A percentile compares a stretch with the other conserved stretches of the same genome.
Evolutionary conservation across 2,888 invertebrate species (phyloP).

Genomic region (Leucophenga maculata): DNA sequence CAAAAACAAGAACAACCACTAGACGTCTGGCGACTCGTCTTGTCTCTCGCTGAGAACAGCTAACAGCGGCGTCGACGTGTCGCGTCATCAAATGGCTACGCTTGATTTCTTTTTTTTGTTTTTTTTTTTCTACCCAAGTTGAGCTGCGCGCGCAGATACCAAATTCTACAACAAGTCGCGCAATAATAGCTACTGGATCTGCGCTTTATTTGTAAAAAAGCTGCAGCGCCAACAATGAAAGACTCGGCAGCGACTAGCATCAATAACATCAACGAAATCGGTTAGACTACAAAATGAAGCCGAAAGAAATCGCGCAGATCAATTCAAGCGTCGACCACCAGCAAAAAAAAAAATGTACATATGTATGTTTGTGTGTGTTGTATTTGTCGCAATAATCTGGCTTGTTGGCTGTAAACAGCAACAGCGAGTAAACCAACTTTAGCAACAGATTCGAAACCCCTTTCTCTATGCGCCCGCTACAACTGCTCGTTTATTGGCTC

Average conservation of each 20-base stretch:
- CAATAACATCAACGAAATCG: too few species aligned
- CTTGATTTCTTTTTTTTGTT: constrained; percentile 51
- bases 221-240: not conserved
- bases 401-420: not conserved
- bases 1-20: too few species aligned
- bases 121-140: not conserved
- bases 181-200: not conserved
- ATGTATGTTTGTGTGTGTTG: too few species aligned
- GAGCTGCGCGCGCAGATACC: constrained; percentile 1
- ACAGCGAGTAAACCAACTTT: too few species aligned
- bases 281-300: too few species aligned
- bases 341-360: not conserved
- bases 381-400: constrained; percentile 5
- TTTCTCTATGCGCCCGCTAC: too few species aligned
- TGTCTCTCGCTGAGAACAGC: constrained; percentile 9
- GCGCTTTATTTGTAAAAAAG: not conserved
- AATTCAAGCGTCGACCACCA: not conserved
- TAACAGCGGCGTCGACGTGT: too few species aligned
- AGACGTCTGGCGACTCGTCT: too few species aligned
- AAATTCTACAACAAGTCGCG: not conserved
- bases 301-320: not conserved
- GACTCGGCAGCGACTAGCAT: too few species aligned
- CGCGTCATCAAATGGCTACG: constrained; percentile 42
- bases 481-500: not conserved
- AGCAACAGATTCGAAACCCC: too few species aligned